Base-by-base conservation (phyloP, 2,797 vertebrate genomes). In the Anguilla obscura region DNA sequence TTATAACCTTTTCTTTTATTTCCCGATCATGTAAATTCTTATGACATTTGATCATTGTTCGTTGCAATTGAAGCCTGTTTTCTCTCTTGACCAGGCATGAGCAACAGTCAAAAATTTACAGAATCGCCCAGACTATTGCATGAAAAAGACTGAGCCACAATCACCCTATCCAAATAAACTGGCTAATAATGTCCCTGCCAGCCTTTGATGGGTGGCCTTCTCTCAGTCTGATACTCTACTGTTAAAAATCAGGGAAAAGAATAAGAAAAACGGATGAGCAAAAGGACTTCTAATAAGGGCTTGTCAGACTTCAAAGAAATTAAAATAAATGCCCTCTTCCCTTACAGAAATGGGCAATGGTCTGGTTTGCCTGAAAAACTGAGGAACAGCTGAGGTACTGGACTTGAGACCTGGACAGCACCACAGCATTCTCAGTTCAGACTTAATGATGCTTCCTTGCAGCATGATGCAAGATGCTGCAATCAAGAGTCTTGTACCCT, bases 401-500 rank as follows among this genome's bases (percentile, higher is more conserved):
- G 76, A 40, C 36, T 21, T 50, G 24, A 9, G 21, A 45, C 24
- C n/a, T 21, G 6, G 40, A 80, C 40, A n/a, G 76, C 21, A 24
- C 24, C 45, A 24, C 76, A 9, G 69, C 16, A 33, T 71, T 2
- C 10, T 2, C 30, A 33, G 76, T 24, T 80, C 45, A 50, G 40
- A 30, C 40, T n/a, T 80, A 80, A 80, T 80, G 48, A 80, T 8
- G 40, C 24, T 80, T 10, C 40, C 14, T 40, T 14, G 18, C 36
- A 40, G 40, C 18, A 8, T 80, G 76, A 80, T 80, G 76, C 76
- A 80, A 80, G 76, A n/a, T 50, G 76, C 16, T 48, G 76, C 76
- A 80, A 80, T 80, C 76, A 48, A n/a, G 45, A 21, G 40, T 14
- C 18, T 45, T 0, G 45, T 40, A 80, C 36, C 76, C 24, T 80